A percentile compares a stretch with the other conserved stretches of the same genome.
Evolutionary conservation across 2,113 vertebrate genomes (phyloP).

Genomic region (Sciurus niger): DNA sequence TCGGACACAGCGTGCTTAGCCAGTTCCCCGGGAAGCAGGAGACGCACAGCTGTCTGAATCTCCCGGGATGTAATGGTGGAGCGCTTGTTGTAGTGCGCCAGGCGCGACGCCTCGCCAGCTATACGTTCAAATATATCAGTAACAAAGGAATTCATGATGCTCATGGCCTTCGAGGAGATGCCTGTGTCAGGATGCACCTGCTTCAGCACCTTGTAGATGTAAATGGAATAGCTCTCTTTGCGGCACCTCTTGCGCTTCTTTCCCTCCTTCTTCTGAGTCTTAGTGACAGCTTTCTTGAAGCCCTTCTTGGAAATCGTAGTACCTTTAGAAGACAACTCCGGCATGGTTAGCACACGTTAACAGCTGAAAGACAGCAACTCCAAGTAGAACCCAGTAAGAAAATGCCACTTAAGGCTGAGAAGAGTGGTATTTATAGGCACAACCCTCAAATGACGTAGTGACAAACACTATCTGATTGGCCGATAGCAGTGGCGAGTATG

Average conservation of each 20-base stretch:
- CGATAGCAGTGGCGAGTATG: not conserved
- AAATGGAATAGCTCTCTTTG: slow-evolving; percentile 48
- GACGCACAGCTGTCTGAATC: slow-evolving; percentile 65
- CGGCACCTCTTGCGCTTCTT: not conserved
- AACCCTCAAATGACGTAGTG: rapidly evolving
- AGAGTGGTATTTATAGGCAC: slow-evolving; percentile 65
- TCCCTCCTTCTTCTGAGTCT: not conserved
- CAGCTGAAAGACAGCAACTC: rapidly evolving
- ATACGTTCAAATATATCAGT: slow-evolving; percentile 56
- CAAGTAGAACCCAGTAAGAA: rapidly evolving
- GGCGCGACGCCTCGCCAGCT: not conserved
- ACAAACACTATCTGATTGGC: slow-evolving; percentile 63
- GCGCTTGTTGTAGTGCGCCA: slow-evolving; percentile 65
- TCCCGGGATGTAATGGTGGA: slow-evolving; percentile 58
- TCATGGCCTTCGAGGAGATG: slow-evolving; percentile 64
- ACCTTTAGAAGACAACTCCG: rapidly evolving
- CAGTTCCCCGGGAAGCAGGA: slow-evolving; percentile 70
- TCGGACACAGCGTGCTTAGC: slow-evolving; percentile 72
- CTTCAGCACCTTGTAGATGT: slow-evolving; percentile 73
- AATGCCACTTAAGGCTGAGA: rapidly evolving
- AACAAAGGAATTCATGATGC: slow-evolving; percentile 65
- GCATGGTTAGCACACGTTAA: not conserved
- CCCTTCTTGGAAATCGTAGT: not conserved
- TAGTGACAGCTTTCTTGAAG: not conserved
- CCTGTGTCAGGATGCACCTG: slow-evolving; percentile 45